Base-by-base conservation (phyloP, 2,888 invertebrate genomes). In the Amblyjoppa proteus region DNA sequence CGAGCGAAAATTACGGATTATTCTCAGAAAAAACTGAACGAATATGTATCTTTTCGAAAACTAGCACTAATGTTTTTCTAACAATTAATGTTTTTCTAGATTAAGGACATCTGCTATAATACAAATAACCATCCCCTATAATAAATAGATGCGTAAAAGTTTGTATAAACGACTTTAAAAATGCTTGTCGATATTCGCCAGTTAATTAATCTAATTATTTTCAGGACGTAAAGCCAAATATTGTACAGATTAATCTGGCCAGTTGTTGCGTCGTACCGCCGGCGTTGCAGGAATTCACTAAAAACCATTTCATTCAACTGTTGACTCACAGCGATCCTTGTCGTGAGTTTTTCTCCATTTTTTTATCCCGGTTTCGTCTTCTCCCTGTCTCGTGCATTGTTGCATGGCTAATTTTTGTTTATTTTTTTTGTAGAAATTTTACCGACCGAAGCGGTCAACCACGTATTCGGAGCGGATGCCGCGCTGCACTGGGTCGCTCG, bases 251-350 rank as follows among this genome's bases (percentile, higher is more conserved):
- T 84, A 99, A 98, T 95, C 95, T 99, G 79, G 97, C 97, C 0
- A 97, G 97, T 16, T 99, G 99, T 93, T 99, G 99, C 95, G 97
- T 98, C 3, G 99, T 99, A 78, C 99, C 99, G 31, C 97, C 98
- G 1, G 96, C 97, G 2, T 95, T 99, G 88, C 97, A 98, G 93
- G 96, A 96, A 87, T 99, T 98, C 95, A 98, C 99, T 86, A 97
- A 97, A 90, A 96, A 97, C 88, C 96, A 99, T 91, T 98, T 98
- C 91, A 97, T 99, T 85, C 98, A 99, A 93, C 95, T 99, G 56
- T 95, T 99, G 34, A 99, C 99, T 0, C 99, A 99, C 93, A 98
- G 97, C 91, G 99, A 99, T 94, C 98, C 99, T 0, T 96, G 96
- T 92, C 97, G 98, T 98, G 94, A 95, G 94, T 61, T 61, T 3